A percentile compares a stretch with the other conserved stretches of the same genome.
These are phyloP conservation scores for Echinometra lucunter DNA, from an alignment of 53 echinoderm and acorn worm species.

Conservation along the genomic window DNA sequence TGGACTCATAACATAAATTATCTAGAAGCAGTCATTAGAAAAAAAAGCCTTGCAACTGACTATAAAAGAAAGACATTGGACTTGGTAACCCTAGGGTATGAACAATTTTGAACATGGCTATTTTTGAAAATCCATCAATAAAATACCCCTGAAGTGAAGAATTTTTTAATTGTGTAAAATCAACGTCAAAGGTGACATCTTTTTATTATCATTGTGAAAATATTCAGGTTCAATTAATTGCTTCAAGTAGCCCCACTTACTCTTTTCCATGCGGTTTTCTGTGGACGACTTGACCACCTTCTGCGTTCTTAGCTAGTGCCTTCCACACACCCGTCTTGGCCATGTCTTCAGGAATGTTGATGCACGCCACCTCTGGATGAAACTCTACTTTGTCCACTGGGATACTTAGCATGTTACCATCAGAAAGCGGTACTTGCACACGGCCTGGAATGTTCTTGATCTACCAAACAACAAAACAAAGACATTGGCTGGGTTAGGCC, in stretches of 20 bases:
- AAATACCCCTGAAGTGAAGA: no score
- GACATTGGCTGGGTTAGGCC: background rate
- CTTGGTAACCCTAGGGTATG: no score
- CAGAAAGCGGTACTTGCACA: constrained; percentile 91
- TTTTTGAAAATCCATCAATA: no score
- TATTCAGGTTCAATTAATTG: no score
- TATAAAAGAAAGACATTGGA: no score
- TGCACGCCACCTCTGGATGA: constrained; percentile 80
- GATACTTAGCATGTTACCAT: constrained; percentile 94
- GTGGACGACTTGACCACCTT: constrained; percentile 64
- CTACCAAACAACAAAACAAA: background rate
- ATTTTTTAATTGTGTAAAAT: no score
- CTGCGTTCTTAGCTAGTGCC: constrained; percentile 80
- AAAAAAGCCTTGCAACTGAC: no score
- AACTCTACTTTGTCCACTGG: constrained; percentile 94
- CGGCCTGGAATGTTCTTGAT: constrained; percentile 80
- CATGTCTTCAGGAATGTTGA: constrained; percentile 98
- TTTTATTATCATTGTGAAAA: no score
- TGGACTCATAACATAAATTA: no score
- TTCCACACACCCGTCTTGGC: constrained; percentile 94
- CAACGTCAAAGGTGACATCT: no score
- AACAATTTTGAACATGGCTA: no score
- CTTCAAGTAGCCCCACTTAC: constrained; percentile 34
- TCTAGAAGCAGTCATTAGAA: no score
- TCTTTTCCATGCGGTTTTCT: constrained; percentile 57